Evolutionary conservation across 2,888 invertebrate species (phyloP).

Genomic region (Alcis repandata): DNA sequence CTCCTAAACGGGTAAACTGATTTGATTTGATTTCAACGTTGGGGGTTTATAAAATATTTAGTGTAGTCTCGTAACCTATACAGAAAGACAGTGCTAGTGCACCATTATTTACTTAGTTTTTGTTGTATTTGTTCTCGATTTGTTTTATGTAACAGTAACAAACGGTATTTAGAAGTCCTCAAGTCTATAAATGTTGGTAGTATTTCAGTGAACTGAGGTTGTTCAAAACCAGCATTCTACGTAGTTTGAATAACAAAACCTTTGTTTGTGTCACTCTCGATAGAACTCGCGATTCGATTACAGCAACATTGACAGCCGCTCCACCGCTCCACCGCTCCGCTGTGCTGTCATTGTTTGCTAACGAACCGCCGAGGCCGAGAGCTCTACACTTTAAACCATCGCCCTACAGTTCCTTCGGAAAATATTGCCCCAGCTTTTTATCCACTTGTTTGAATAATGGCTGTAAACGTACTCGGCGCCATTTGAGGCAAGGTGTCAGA

Average conservation of each 20-base stretch:
- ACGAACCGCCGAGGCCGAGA: constrained; percentile 81
- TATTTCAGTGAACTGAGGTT: no score
- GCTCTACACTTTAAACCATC: constrained; percentile 86
- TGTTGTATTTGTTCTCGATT: no score
- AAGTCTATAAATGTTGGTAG: no score
- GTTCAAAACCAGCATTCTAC: not conserved
- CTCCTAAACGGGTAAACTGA: no score
- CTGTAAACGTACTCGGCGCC: constrained; percentile 82
- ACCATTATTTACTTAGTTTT: no score
- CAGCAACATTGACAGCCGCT: constrained; percentile 50
- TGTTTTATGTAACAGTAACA: no score
- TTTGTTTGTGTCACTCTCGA: constrained; percentile 8
- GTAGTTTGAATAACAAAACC: not conserved
- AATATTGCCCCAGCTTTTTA: constrained; percentile 86
- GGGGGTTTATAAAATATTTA: no score
- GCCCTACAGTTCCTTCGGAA: constrained; percentile 81
- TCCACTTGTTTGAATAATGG: constrained; percentile 86
- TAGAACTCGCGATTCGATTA: constrained; percentile 4
- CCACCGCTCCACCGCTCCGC: constrained; percentile 63
- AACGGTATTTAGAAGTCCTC: not conserved
- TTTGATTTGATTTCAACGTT: no score
- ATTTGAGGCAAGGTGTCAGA: constrained; percentile 82
- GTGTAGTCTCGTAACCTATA: no score
- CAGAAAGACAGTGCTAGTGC: no score
- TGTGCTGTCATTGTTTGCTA: constrained; percentile 81